Percentiles rank a stretch among this genome's conserved stretches.
Conservation (phyloP, 2,113 vertebrate species). For the Girardinichthys multiradiatus region DNA sequence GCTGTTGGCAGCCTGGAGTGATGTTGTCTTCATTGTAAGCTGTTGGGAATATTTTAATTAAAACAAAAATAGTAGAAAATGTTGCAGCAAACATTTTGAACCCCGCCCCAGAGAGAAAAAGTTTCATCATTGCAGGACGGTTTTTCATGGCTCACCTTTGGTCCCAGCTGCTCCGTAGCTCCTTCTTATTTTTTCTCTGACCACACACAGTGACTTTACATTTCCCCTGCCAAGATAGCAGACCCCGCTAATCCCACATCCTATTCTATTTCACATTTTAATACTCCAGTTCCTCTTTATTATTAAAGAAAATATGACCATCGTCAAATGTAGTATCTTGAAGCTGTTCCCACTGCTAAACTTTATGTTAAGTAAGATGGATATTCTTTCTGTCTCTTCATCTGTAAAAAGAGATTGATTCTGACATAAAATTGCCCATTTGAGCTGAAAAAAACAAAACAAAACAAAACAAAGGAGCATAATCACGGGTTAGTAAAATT, state of each 20-base stretch:
- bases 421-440: slow-evolving; percentile 22
- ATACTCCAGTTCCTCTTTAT: slow-evolving; percentile 21
- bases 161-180: slow-evolving; percentile 22
- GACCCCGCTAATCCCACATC: slow-evolving; percentile 17
- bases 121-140: slow-evolving; percentile 11
- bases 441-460: neutral
- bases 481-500: slow-evolving; percentile 36
- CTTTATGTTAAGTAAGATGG: neutral
- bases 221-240: slow-evolving; percentile 21
- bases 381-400: neutral
- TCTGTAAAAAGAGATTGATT: slow-evolving; percentile 3
- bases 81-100: slow-evolving; percentile 7
- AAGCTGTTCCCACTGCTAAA: neutral
- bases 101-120: slow-evolving; percentile 17
- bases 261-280: slow-evolving; percentile 22
- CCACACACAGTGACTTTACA: slow-evolving; percentile 54
- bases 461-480: neutral
- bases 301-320: slow-evolving; percentile 15
- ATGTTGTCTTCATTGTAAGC: neutral
- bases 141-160: slow-evolving; percentile 40
- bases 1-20: slow-evolving; percentile 50
- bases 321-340: neutral
- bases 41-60: neutral
- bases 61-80: neutral
- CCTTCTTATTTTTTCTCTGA: slow-evolving; percentile 42